A percentile compares a stretch with the other conserved stretches of the same genome.
These are phyloP conservation scores for Napeogenes inachia DNA, from an alignment of 2,888 invertebrate genomes.

Conservation along the genomic window DNA sequence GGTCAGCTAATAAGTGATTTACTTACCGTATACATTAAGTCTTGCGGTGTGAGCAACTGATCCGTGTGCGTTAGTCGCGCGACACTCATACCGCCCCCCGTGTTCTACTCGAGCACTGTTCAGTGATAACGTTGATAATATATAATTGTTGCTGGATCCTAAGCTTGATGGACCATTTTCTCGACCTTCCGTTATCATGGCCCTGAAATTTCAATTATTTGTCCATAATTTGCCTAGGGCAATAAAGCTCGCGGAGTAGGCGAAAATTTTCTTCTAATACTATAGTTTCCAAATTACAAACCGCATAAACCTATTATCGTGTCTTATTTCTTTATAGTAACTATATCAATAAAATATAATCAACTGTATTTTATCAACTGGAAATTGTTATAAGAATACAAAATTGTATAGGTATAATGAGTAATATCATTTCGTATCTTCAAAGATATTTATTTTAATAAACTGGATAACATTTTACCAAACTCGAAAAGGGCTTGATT, in stretches of 20 bases:
- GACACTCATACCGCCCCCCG: conserved; percentile 90
- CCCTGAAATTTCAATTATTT: conserved; percentile 39
- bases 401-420: too few relatives aligned
- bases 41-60: conserved; percentile 84
- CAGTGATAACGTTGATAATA: conserved; percentile 88
- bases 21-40: conserved; percentile 86
- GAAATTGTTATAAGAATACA: too few relatives aligned
- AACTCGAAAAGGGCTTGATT: conserved; percentile 6
- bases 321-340: too few relatives aligned
- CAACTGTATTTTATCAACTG: too few relatives aligned
- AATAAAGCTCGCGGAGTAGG: not conserved
- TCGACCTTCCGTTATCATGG: conserved; percentile 63
- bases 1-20: not conserved
- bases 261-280: too few relatives aligned
- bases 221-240: not conserved
- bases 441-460: not conserved
- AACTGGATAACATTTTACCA: conserved; percentile 3
- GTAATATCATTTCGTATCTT: too few relatives aligned
- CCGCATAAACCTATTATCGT: too few relatives aligned
- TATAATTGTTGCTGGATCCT: conserved; percentile 79
- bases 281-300: not conserved
- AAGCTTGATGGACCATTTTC: conserved; percentile 60
- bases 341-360: too few relatives aligned
- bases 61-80: conserved; percentile 85
- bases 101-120: conserved; percentile 87